phyloP scores from a whole-genome alignment of 1,140 invertebrate genomes.

The Anastrepha obliqua region DNA sequence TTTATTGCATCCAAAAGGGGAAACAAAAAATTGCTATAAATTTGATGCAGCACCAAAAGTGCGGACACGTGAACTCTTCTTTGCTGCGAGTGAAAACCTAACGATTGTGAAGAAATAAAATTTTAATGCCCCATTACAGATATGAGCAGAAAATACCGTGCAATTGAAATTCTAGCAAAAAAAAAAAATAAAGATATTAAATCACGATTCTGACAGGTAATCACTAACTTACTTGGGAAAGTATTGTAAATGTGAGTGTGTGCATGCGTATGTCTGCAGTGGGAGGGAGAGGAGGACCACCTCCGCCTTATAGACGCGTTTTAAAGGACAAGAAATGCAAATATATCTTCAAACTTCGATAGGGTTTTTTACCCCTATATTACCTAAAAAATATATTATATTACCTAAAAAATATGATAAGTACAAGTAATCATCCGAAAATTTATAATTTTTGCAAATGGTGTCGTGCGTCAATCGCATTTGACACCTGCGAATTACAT shows the following conservation, averaged over 20 bases:
- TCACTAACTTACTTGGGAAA: background rate
- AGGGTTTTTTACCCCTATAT: too few relatives aligned
- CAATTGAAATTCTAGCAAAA: background rate
- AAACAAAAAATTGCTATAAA: slow-evolving; percentile 1
- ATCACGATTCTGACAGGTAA: background rate
- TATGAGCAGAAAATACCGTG: background rate
- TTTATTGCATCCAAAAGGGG: background rate
- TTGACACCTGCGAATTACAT: too few relatives aligned
- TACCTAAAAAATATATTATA: background rate
- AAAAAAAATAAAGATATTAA: slow-evolving; percentile 1
- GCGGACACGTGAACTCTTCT: background rate
- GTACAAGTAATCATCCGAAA: too few relatives aligned
- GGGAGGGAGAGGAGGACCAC: too few relatives aligned
- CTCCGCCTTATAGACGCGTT: too few relatives aligned
- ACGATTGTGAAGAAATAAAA: slow-evolving; percentile 1
- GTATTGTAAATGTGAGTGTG: too few relatives aligned
- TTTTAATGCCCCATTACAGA: background rate
- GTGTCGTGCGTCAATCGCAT: too few relatives aligned
- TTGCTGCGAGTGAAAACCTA: background rate
- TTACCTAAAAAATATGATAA: too few relatives aligned
- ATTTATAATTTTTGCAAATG: too few relatives aligned
- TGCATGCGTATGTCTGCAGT: background rate
- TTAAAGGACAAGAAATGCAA: background rate
- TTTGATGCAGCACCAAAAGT: slow-evolving; percentile 19
- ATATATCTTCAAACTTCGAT: background rate